These are phyloP conservation scores for Gambusia yucatana DNA, from an alignment of 2,797 vertebrate genomes.

Conservation along the genomic window DNA sequence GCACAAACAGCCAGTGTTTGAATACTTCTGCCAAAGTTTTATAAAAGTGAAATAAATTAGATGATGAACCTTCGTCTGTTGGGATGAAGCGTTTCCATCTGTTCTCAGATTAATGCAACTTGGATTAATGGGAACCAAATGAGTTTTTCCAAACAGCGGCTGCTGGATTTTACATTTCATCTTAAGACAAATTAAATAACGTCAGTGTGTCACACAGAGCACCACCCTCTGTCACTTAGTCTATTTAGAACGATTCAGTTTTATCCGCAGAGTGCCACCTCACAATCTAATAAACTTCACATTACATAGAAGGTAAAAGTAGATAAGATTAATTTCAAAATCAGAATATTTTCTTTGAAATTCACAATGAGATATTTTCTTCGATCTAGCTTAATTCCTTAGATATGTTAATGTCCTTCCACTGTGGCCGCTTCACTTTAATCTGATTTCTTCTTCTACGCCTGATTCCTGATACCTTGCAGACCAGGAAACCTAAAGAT, in stretches of 20 bases:
- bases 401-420: neutral
- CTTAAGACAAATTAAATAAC: neutral
- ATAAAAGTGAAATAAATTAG: neutral
- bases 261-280: neutral
- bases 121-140: neutral
- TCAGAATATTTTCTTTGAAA: neutral
- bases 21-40: neutral
- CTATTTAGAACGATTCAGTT: neutral
- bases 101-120: neutral
- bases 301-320: neutral
- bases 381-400: neutral
- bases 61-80: neutral
- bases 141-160: neutral
- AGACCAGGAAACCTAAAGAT: neutral
- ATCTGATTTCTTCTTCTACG: neutral
- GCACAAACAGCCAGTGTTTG: neutral
- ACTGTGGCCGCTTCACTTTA: neutral
- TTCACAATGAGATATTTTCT: neutral
- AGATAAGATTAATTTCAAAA: neutral
- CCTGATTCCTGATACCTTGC: neutral
- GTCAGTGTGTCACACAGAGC: neutral
- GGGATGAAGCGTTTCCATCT: neutral
- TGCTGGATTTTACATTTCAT: neutral
- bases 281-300: neutral
- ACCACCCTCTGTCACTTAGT: neutral